Evolutionary conservation across 2,888 invertebrate genomes (phyloP).

Genomic region (Parnassius mnemosyne): DNA sequence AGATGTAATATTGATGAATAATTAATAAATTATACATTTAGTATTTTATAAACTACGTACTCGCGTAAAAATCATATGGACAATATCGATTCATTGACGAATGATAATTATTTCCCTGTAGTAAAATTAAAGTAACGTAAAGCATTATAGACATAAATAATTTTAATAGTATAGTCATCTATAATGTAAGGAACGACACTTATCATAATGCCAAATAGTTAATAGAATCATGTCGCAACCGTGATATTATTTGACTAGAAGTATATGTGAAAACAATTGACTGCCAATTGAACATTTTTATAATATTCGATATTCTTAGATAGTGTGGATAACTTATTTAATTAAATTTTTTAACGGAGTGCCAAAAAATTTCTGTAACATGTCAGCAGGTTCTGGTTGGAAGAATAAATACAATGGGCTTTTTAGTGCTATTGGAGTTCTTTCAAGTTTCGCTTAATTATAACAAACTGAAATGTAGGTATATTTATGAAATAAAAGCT

Average conservation of each 20-base stretch:
- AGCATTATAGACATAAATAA: conserved; percentile 70
- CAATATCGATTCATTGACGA: conserved; percentile 77
- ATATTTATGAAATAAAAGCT: conserved; percentile 58
- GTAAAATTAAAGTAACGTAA: conserved; percentile 53
- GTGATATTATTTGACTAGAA: conserved; percentile 73
- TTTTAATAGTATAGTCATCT: conserved; percentile 53
- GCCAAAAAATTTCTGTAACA: conserved; percentile 60
- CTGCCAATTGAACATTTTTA: conserved; percentile 79
- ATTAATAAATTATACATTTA: conserved; percentile 68
- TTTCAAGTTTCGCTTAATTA: conserved; percentile 39
- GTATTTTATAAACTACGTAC: conserved; percentile 76
- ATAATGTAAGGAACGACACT: conserved; percentile 48
- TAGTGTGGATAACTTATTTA: conserved; percentile 71
- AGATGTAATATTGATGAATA: conserved; percentile 58
- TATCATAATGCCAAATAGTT: conserved; percentile 66
- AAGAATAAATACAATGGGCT: conserved; percentile 44
- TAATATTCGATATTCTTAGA: conserved; percentile 72
- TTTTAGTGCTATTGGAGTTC: conserved; percentile 38
- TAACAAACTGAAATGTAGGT: conserved; percentile 44
- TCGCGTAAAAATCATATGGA: conserved; percentile 79
- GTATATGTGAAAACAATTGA: conserved; percentile 72
- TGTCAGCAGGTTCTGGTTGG: conserved; percentile 40
- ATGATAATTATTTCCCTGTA: conserved; percentile 68
- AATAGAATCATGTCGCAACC: conserved; percentile 55
- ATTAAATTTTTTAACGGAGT: conserved; percentile 67